Evolutionary conservation across 2,888 invertebrate species (phyloP).

Genomic region (Lasioglossum marginatum): DNA sequence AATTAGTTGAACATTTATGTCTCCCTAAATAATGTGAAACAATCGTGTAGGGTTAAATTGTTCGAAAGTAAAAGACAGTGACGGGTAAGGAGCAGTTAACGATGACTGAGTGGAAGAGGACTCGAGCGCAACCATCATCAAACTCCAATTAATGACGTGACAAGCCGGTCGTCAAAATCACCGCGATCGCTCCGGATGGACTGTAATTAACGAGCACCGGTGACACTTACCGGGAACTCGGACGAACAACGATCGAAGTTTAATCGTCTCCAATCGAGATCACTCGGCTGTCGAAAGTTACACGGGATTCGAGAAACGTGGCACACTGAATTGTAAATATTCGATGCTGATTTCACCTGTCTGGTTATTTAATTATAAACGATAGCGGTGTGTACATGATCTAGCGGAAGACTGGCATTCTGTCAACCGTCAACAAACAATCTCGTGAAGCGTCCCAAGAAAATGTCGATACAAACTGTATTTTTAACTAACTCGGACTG

Average conservation of each 20-base stretch:
- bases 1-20: background rate
- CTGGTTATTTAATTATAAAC: background rate
- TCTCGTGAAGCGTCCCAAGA: background rate
- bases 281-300: slow-evolving; percentile 1
- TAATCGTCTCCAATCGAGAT: slow-evolving; percentile 19
- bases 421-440: background rate
- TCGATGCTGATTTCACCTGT: background rate
- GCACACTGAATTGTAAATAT: background rate
- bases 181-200: background rate
- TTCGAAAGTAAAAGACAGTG: background rate
- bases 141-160: slow-evolving; percentile 45
- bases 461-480: background rate
- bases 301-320: background rate
- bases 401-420: background rate
- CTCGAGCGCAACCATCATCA: slow-evolving; percentile 19
- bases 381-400: background rate
- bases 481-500: background rate
- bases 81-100: background rate
- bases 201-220: slow-evolving; percentile 34
- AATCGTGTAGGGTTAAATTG: background rate
- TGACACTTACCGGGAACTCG: slow-evolving; percentile 23
- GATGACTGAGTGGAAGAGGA: background rate
- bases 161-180: slow-evolving; percentile 43
- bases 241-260: slow-evolving; percentile 8
- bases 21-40: background rate